These are phyloP conservation scores for Xanthorhoe spadicearia DNA, from an alignment of 2,888 invertebrate species.

Conservation along the genomic window DNA sequence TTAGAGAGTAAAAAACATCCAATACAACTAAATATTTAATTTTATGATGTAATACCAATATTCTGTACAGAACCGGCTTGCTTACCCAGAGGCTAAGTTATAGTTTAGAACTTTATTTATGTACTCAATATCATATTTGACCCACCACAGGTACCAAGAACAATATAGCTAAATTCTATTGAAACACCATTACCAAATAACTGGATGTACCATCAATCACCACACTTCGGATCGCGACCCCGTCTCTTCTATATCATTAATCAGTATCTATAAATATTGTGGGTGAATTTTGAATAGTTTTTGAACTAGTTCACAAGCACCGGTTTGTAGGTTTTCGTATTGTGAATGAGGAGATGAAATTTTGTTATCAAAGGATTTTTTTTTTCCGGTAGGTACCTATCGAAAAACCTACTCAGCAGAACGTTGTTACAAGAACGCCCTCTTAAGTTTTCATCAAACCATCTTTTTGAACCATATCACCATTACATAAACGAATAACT, in stretches of 20 bases:
- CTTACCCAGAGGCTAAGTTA: neutral
- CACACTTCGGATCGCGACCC: conserved; percentile 60
- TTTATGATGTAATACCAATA: too few species aligned
- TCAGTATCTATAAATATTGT: conserved; percentile 81
- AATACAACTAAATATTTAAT: too few species aligned
- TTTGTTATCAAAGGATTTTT: neutral
- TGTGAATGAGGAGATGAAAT: neutral
- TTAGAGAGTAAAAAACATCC: too few species aligned
- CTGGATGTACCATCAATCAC: conserved; percentile 76
- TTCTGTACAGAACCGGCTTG: neutral
- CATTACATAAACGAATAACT: too few species aligned
- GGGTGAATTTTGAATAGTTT: conserved; percentile 63
- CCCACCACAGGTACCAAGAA: conserved; percentile 68
- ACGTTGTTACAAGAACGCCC: too few species aligned
- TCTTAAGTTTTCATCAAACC: too few species aligned
- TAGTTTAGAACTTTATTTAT: neutral
- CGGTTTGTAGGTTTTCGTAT: neutral
- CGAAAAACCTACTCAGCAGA: too few species aligned
- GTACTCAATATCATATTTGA: conserved; percentile 34
- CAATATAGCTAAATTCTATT: conserved; percentile 81
- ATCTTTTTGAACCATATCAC: too few species aligned
- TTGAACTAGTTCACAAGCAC: conserved; percentile 2
- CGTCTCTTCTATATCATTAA: conserved; percentile 79
- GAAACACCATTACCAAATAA: conserved; percentile 83
- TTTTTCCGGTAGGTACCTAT: too few species aligned